A percentile compares a stretch with the other conserved stretches of the same genome.
These are phyloP conservation scores for Metalampra italica DNA, from an alignment of 2,888 invertebrate genomes.

Conservation along the genomic window DNA sequence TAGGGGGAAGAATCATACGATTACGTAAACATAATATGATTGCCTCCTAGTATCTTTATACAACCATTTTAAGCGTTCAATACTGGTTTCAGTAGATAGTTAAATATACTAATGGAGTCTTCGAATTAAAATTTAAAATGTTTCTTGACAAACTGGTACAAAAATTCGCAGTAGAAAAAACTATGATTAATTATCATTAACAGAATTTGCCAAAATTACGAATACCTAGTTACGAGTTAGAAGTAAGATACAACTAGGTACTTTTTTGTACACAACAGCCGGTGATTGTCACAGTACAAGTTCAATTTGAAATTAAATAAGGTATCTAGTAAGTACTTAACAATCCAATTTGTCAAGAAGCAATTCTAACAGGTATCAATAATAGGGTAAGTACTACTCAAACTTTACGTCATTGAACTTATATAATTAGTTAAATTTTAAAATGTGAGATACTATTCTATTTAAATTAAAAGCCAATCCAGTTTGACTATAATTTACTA, in stretches of 20 bases:
- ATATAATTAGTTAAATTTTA: neutral
- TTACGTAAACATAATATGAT: conserved; percentile 26
- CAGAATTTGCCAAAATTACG: neutral
- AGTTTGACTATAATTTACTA: conserved; percentile 61
- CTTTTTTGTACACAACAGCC: too few relatives aligned
- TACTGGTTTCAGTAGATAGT: conserved; percentile 14
- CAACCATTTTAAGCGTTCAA: conserved; percentile 53
- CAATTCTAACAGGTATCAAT: too few relatives aligned
- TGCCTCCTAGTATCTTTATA: conserved; percentile 38
- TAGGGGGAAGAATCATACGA: conserved; percentile 42
- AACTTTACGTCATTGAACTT: neutral
- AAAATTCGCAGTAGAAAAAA: conserved; percentile 1
- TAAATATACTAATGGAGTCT: conserved; percentile 1
- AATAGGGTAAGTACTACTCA: too few relatives aligned
- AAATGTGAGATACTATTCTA: conserved; percentile 12
- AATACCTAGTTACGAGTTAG: neutral
- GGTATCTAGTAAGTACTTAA: too few relatives aligned
- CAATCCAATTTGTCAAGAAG: too few relatives aligned
- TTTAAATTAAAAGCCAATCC: conserved; percentile 43
- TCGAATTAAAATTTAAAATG: conserved; percentile 15
- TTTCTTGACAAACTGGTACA: conserved; percentile 24
- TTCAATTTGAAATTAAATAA: too few relatives aligned
- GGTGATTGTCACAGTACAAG: too few relatives aligned
- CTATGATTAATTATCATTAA: neutral
- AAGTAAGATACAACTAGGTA: too few relatives aligned